phyloP scores from a whole-genome alignment of 1,140 invertebrate genomes.

The Ceratina japonica region DNA sequence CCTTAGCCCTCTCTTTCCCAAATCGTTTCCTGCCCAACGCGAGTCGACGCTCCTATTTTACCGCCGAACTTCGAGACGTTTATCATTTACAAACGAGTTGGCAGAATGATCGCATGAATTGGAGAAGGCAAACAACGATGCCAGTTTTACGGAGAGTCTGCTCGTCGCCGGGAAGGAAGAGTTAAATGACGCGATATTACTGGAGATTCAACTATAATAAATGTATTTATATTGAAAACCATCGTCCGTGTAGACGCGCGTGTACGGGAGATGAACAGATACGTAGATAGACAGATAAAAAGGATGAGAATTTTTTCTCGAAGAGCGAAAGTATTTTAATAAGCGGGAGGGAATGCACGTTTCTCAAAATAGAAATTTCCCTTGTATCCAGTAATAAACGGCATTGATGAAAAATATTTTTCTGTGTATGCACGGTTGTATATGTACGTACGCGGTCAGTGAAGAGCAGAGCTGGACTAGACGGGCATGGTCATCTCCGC shows the following conservation, averaged over 20 bases:
- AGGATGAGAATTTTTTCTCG: neutral
- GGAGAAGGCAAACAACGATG: too few relatives aligned
- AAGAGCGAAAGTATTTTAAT: neutral
- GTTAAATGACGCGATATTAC: neutral
- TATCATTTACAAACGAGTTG: too few relatives aligned
- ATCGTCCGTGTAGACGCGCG: neutral
- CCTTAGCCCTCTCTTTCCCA: too few relatives aligned
- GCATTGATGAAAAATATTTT: conserved; percentile 24
- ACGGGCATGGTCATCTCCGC: neutral
- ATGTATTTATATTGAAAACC: neutral
- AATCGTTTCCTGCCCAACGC: too few relatives aligned
- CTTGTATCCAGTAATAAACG: neutral
- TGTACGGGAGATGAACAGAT: neutral
- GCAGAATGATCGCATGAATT: too few relatives aligned
- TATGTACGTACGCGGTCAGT: conserved; percentile 13
- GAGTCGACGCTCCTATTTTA: too few relatives aligned
- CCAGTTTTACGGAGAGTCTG: too few relatives aligned
- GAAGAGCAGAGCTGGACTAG: conserved; percentile 18
- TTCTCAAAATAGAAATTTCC: neutral
- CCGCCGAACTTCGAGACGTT: too few relatives aligned
- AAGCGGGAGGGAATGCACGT: neutral
- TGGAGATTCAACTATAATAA: conserved; percentile 1
- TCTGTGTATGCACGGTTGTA: neutral
- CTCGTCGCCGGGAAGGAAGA: too few relatives aligned
- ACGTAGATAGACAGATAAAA: neutral